phyloP scores from a whole-genome alignment of 35 echinoderm and acorn worm species.

The Apostichopus californicus region DNA sequence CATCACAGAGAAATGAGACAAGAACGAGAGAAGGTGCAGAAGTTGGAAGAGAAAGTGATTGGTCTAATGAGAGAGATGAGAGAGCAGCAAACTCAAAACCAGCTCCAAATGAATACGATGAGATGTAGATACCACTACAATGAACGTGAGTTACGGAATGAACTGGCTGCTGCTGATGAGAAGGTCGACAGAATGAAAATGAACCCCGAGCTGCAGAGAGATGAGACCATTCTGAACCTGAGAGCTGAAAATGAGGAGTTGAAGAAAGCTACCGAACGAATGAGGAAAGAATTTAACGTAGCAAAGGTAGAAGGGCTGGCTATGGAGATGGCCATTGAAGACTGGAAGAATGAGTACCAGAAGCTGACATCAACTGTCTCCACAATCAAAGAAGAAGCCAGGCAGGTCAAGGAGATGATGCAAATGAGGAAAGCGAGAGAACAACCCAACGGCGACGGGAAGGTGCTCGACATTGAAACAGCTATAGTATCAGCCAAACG shows the following conservation, averaged over 20 bases:
- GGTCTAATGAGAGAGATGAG: background rate
- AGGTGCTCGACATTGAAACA: background rate
- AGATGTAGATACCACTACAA: background rate
- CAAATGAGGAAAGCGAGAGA: background rate
- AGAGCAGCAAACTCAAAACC: background rate
- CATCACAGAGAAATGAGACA: background rate
- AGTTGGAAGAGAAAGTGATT: background rate
- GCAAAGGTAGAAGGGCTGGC: background rate
- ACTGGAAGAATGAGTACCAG: background rate
- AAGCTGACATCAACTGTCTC: background rate
- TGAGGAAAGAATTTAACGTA: background rate
- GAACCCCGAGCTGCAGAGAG: background rate
- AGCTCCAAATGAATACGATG: background rate
- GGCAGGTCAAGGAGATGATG: background rate
- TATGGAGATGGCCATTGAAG: background rate
- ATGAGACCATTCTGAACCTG: background rate
- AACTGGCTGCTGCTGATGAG: background rate
- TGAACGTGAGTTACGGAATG: background rate
- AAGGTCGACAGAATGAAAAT: background rate
- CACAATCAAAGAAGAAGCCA: background rate
- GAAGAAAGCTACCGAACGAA: background rate
- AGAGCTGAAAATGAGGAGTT: background rate
- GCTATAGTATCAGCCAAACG: background rate
- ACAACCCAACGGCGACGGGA: background rate
- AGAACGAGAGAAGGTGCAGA: background rate